Base-by-base conservation (phyloP, 1,140 invertebrate genomes). In the Vanessa tameamea region DNA sequence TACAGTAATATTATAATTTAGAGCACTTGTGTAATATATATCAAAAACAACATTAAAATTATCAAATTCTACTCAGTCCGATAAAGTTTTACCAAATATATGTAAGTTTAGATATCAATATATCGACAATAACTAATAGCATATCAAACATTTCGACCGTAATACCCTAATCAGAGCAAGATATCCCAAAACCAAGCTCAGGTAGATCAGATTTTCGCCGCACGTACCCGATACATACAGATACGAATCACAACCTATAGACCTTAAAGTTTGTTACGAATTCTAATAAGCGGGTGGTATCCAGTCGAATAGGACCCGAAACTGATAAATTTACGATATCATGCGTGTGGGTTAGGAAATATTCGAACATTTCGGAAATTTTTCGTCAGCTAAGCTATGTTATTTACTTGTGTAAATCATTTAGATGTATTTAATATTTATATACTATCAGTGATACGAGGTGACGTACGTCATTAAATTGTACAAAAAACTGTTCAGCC, bases 191-290 rank as follows among this genome's bases (percentile, higher is more conserved):
- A 70, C 65, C 23, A 48, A 43, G 77, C 72, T 65, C 69, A 82
- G 80, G 82, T 83, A 79, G 78, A 86, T 82, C 79, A 74, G 73
- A 75, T 77, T 82, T 84, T 78, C 78, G 50, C 67, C 72, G 74
- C 82, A 87, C 80, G 82, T 86, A 86, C 78, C 75, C 78, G 66
- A 20, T 57, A 74, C 43, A 59, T n/a, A 23, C 76, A 83, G 87
- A 90, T 89, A 88, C 79, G 83, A 86, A 88, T 89, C 85, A 81
- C 76, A 84, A 76, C 76, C 79, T 15, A 16, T n/a, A 75, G 77
- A 77, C 85, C 85, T 79, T 81, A 86, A 90, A 88, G 76, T 91
- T 91, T 87, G 85, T 87, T 82, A 77, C 75, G 87, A 87, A 90
- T 90, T 88, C 87, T 89, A 91, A 90, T 89, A 88, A 88, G 85